Evolutionary conservation across 2,113 vertebrate genomes (phyloP).

Genomic region (Litocranius walleri): DNA sequence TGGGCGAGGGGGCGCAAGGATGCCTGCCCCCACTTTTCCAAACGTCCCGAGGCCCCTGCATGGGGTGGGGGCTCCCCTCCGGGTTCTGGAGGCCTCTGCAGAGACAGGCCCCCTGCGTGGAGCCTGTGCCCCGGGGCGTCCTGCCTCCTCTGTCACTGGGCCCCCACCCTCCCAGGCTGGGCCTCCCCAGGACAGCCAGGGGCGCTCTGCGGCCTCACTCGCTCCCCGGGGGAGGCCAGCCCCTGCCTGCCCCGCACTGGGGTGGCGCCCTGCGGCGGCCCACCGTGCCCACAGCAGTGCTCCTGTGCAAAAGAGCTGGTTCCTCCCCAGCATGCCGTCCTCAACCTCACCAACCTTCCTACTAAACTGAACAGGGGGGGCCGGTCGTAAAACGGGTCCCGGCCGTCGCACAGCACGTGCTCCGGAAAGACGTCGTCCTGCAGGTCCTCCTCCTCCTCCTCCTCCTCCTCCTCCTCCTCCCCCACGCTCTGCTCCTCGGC

Average conservation of each 20-base stretch:
- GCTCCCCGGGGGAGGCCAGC: neutral
- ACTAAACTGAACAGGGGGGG: constrained; percentile 99
- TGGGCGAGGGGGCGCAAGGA: neutral
- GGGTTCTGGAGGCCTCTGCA: neutral
- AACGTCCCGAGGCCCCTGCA: accelerated
- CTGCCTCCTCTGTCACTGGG: accelerated
- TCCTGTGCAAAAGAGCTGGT: constrained; percentile 95
- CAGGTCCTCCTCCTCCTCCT: constrained; percentile 77
- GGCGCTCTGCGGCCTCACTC: neutral
- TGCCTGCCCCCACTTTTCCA: neutral
- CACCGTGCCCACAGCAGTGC: constrained; percentile 78
- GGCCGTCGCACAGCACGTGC: constrained; percentile 92
- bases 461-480: constrained; percentile 88
- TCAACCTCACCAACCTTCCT: constrained; percentile 99
- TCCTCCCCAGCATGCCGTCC: constrained; percentile 96
- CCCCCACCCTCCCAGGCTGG: neutral
- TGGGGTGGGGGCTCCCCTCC: neutral
- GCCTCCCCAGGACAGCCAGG: accelerated
- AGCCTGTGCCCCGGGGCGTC: accelerated
- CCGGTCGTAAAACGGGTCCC: constrained; percentile 99
- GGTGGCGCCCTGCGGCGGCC: neutral
- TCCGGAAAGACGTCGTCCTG: constrained; percentile 95
- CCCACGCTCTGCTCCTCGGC: constrained; percentile 92
- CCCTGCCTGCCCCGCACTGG: neutral
- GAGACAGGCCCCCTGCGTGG: neutral